A percentile compares a stretch with the other conserved stretches of the same genome.
Conservation (phyloP, 2,113 vertebrate species). For the Malurus cyaneus region DNA sequence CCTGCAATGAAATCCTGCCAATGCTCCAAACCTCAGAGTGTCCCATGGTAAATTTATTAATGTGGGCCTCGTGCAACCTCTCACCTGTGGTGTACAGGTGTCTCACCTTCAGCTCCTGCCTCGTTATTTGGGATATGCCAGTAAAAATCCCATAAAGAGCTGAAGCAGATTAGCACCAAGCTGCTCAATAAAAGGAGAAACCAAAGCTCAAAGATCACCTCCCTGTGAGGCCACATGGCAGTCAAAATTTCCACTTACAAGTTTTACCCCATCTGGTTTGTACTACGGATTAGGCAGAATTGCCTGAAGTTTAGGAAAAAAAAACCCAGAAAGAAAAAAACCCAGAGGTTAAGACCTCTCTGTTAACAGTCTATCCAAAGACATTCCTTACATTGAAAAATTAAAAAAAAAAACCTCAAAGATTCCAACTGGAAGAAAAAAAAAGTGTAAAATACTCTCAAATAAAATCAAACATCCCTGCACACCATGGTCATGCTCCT, state of each 20-base stretch:
- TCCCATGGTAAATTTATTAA: neutral
- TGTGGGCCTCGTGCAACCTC: neutral
- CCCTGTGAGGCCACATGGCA: neutral
- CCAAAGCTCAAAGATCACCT: neutral
- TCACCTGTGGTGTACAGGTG: neutral
- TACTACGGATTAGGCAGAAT: neutral
- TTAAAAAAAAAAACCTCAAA: neutral
- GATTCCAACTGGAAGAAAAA: neutral
- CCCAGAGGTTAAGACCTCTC: neutral
- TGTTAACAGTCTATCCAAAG: neutral
- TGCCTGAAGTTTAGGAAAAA: neutral
- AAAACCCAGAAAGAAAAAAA: too few species aligned
- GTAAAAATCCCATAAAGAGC: accelerated
- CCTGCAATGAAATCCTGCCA: neutral
- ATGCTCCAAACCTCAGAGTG: neutral
- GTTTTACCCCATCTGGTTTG: neutral
- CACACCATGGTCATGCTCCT: neutral
- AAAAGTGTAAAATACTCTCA: neutral
- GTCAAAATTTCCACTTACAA: neutral
- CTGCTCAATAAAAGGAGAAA: neutral
- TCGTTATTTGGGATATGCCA: accelerated
- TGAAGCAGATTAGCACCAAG: neutral
- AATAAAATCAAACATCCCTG: neutral
- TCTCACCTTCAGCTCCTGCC: neutral
- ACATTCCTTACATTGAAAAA: neutral